Evolutionary conservation across 2,113 vertebrate species (phyloP).

Genomic region (Tachycineta bicolor): DNA sequence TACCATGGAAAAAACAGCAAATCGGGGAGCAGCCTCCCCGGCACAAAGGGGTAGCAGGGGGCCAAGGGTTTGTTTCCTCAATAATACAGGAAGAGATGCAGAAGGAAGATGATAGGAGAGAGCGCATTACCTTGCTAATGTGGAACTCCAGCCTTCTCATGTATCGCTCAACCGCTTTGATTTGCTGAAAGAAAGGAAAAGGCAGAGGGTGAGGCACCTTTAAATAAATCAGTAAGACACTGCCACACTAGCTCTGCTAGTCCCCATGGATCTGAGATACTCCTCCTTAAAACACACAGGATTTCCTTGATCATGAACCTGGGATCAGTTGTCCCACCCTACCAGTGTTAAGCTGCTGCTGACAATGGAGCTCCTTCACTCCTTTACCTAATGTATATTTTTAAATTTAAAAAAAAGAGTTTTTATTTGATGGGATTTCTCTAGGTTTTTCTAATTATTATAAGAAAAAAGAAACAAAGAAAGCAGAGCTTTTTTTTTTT

Average conservation of each 20-base stretch:
- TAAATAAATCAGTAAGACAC: not conserved
- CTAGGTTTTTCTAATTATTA: not conserved
- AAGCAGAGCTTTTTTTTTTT: not conserved
- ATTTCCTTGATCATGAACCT: not conserved
- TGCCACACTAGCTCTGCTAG: not conserved
- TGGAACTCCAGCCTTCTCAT: constrained; percentile 98
- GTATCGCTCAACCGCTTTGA: constrained; percentile 94
- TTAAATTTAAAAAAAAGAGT: not conserved
- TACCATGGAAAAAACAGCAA: not conserved
- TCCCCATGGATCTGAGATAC: not conserved
- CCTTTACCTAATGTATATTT: not conserved
- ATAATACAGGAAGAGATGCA: not conserved
- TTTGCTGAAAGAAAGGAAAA: constrained; percentile 87
- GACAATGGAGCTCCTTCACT: not conserved
- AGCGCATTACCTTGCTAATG: constrained; percentile 92
- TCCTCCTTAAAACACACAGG: not conserved
- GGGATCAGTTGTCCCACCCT: not conserved
- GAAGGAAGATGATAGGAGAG: not conserved
- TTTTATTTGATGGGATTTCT: not conserved
- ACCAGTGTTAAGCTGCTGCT: not conserved
- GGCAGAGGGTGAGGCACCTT: not conserved
- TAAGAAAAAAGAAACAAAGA: not conserved
- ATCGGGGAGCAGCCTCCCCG: not conserved
- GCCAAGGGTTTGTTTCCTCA: not conserved
- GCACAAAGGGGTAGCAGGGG: not conserved